phyloP scores from a whole-genome alignment of 2,888 invertebrate genomes.

The Caenorhabditis virilis region DNA sequence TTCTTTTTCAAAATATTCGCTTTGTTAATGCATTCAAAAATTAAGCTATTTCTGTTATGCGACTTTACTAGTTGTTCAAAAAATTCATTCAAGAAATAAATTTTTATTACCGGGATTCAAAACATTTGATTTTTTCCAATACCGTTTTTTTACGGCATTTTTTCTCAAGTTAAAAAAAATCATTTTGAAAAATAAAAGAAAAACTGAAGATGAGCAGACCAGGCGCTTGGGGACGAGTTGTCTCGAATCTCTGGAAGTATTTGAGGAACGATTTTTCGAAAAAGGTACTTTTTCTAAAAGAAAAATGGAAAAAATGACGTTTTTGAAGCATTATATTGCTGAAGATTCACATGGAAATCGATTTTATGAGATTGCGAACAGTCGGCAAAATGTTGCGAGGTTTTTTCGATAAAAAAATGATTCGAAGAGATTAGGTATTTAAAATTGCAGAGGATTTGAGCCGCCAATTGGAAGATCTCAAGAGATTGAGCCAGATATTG shows the following conservation, averaged over 20 bases:
- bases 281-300: constrained; percentile 10
- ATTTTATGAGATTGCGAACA: constrained; percentile 59
- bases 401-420: constrained; percentile 7
- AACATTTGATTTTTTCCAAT: no score
- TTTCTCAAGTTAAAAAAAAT: no score
- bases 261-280: constrained; percentile 49
- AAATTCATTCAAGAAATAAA: no score
- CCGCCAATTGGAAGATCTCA: constrained; percentile 33
- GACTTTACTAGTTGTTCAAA: no score
- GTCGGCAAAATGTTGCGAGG: constrained; percentile 49
- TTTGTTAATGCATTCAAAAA: no score
- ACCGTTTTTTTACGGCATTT: no score
- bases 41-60: no score
- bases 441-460: constrained; percentile 55
- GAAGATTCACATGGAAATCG: constrained; percentile 59
- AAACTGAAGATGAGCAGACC: constrained; percentile 55
- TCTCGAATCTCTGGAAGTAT: constrained; percentile 51
- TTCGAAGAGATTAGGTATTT: constrained; percentile 8
- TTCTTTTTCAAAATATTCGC: no score
- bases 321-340: constrained; percentile 55
- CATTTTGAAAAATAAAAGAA: no score
- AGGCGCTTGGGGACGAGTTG: constrained; percentile 53
- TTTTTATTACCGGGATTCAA: no score
- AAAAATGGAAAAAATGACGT: background rate
- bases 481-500: constrained; percentile 49